Conservation (phyloP, 2,797 vertebrate species). For the Lutjanus argentimaculatus region DNA sequence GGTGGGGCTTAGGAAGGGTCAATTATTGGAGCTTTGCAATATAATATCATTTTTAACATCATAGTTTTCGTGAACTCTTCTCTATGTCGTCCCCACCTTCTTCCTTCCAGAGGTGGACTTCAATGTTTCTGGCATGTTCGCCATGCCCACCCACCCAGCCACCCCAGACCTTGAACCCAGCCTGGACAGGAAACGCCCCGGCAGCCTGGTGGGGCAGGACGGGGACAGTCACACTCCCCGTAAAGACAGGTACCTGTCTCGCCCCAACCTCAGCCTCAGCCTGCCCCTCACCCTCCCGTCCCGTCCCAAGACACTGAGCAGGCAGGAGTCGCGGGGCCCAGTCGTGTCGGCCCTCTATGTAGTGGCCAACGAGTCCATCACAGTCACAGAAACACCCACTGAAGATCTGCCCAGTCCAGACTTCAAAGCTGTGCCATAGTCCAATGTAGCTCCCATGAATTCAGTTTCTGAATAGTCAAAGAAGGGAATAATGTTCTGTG, state of each 20-base stretch:
- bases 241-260: constrained; percentile 94
- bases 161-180: constrained; percentile 87
- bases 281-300: constrained; percentile 78
- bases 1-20: too few relatives aligned
- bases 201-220: constrained; percentile 91
- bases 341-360: constrained; percentile 85
- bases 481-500: constrained; percentile 69
- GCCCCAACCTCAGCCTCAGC: constrained; percentile 84
- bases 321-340: constrained; percentile 83
- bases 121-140: constrained; percentile 96
- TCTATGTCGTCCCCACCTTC: not conserved
- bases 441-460: constrained; percentile 40
- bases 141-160: constrained; percentile 85
- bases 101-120: constrained; percentile 92
- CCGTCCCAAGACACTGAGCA: constrained; percentile 79
- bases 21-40: too few relatives aligned
- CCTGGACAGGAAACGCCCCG: constrained; percentile 92
- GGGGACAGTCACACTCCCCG: constrained; percentile 91
- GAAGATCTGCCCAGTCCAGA: constrained; percentile 78
- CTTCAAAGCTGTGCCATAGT: constrained; percentile 72
- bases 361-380: constrained; percentile 86
- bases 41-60: not conserved
- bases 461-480: constrained; percentile 37
- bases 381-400: constrained; percentile 82
- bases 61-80: not conserved